Conservation (phyloP, 2,797 vertebrate genomes). For the Silurus lanzhouensis region DNA sequence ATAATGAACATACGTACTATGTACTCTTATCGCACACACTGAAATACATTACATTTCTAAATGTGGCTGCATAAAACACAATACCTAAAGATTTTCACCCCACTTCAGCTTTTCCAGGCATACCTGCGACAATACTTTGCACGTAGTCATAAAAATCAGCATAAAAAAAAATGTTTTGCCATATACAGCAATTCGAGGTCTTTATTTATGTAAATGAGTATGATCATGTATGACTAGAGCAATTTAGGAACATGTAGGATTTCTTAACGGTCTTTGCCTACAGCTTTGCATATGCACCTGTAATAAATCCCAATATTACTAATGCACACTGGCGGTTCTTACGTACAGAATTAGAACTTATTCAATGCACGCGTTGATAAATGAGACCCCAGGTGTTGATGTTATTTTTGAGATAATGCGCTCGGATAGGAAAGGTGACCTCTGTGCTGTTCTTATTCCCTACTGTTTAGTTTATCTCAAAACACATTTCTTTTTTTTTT, state of each 20-base stretch:
- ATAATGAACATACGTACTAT: neutral
- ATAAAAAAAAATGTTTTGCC: neutral
- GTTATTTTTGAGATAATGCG: neutral
- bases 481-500: constrained; percentile 19
- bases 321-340: neutral
- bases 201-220: neutral
- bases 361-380: neutral
- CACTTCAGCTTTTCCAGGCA: neutral
- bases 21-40: neutral
- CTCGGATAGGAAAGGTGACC: constrained; percentile 5
- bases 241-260: neutral
- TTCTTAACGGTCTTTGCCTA: neutral
- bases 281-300: neutral
- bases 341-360: neutral
- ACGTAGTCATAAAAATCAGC: neutral
- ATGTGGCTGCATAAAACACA: neutral
- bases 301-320: neutral
- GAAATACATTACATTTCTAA: neutral
- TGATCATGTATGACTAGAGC: neutral
- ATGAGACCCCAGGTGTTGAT: constrained; percentile 14
- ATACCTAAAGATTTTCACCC: neutral
- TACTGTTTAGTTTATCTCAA: neutral
- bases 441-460: neutral
- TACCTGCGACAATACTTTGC: neutral
- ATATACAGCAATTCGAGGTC: neutral